Conservation (phyloP, 1,140 invertebrate species). For the Pseudomyrmex sp. region DNA sequence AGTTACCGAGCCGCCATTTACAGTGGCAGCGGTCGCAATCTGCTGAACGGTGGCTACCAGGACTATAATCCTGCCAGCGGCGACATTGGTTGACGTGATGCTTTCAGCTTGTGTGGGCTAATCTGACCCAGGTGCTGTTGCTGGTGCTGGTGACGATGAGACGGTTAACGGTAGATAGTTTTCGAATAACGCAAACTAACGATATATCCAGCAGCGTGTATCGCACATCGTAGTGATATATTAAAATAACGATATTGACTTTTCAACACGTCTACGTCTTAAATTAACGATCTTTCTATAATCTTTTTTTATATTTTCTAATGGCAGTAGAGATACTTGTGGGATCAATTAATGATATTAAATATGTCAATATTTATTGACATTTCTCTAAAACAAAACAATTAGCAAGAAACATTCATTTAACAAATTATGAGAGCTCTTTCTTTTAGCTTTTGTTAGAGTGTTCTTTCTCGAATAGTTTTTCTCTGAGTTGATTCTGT, state of each 20-base stretch:
- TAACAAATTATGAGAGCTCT: too few relatives aligned
- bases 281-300: too few relatives aligned
- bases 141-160: slow-evolving; percentile 42
- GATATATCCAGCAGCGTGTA: slow-evolving; percentile 48
- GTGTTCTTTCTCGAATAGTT: not conserved
- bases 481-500: not conserved
- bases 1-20: slow-evolving; percentile 92
- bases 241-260: slow-evolving; percentile 42
- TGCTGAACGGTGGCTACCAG: slow-evolving; percentile 83
- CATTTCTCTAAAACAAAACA: too few relatives aligned
- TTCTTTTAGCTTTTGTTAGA: too few relatives aligned
- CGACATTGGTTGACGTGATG: slow-evolving; percentile 92
- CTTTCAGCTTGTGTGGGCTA: slow-evolving; percentile 92
- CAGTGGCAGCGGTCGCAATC: slow-evolving; percentile 85
- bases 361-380: too few relatives aligned
- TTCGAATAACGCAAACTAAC: slow-evolving; percentile 70
- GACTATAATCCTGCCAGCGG: slow-evolving; percentile 82
- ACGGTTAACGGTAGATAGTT: slow-evolving; percentile 47
- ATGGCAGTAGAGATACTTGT: too few relatives aligned
- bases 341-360: too few relatives aligned
- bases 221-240: slow-evolving; percentile 42
- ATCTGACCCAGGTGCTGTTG: slow-evolving; percentile 63
- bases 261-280: too few relatives aligned
- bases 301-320: too few relatives aligned
- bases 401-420: too few relatives aligned